A percentile compares a stretch with the other conserved stretches of the same genome.
Conservation (phyloP, 2,888 invertebrate species). For the Mycalesis mineus region DNA sequence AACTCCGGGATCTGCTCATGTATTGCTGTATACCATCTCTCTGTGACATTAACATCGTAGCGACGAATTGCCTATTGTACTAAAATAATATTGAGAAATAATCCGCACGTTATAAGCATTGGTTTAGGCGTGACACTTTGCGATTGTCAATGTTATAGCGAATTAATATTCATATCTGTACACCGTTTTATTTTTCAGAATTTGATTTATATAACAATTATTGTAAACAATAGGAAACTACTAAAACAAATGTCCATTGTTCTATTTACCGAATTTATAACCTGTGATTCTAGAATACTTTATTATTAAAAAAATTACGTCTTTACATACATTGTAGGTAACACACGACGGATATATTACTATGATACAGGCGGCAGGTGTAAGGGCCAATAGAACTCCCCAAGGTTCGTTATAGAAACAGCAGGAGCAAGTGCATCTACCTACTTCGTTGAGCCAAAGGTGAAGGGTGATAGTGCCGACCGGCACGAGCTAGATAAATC, state of each 20-base stretch:
- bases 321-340: not conserved
- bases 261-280: slow-evolving; percentile 26
- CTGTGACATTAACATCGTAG: not conserved
- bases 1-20: slow-evolving; percentile 17
- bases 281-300: slow-evolving; percentile 26
- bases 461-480: too few species aligned
- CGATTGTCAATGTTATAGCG: too few species aligned
- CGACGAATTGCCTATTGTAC: not conserved
- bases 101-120: too few species aligned
- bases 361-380: not conserved
- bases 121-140: too few species aligned
- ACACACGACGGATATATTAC: not conserved
- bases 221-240: not conserved
- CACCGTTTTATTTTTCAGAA: not conserved
- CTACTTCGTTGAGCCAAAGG: too few species aligned
- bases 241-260: slow-evolving; percentile 10
- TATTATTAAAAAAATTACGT: not conserved
- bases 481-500: too few species aligned
- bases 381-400: not conserved
- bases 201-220: not conserved
- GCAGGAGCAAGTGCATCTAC: too few species aligned
- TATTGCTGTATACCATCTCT: not conserved
- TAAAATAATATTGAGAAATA: too few species aligned
- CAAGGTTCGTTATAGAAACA: too few species aligned
- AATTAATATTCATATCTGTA: not conserved